Base-by-base conservation (phyloP, 2,888 invertebrate species). In the Allolobophora icterica region DNA sequence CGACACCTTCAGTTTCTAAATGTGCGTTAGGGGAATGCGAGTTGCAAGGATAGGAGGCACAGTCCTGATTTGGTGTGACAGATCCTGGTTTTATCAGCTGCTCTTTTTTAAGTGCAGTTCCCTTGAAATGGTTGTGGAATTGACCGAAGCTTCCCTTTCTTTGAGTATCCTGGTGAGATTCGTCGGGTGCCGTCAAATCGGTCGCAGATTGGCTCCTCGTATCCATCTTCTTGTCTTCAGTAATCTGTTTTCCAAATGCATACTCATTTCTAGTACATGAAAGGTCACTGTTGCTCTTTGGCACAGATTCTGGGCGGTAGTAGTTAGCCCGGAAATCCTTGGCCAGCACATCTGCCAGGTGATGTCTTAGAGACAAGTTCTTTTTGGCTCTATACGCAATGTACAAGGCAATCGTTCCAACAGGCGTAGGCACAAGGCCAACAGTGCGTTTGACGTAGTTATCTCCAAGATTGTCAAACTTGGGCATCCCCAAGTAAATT, bases 381-480 rank as follows among this genome's bases (percentile, higher is more conserved):
- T 99, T 97, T 95, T 98, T 97, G 0, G 98, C 98, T 93, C 98
- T 96, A 95, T 98, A 98, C 17, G 97, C 97, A 21, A 98, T 97
- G 40, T 97, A 97, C 94, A 98, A 96, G 91, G 97, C 96, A 91
- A 99, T 96, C 5, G 97, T 97, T 17, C 99, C 99, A 92, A 97
- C 97, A 0, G 98, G 97, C 30, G 98, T 98, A 93, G 97, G 97
- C 17, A 99, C 96, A 94, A 98, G 97, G 24, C 99, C 98, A 84
- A 99, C 97, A 95, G 97, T 96, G 83, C 97, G 96, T 93, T 97
- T 96, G 95, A 97, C 97, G 94, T 96, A 97, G 91, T 97, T 97
- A 94, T 98, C 98, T 92, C 98, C 98, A 96, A 96, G 93, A 92
- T 93, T 93, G 91, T 92, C 93, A 71, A 94, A 93, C 91, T 94